Conservation (phyloP, 2,797 vertebrate genomes). For the Margarornis squamiger region DNA sequence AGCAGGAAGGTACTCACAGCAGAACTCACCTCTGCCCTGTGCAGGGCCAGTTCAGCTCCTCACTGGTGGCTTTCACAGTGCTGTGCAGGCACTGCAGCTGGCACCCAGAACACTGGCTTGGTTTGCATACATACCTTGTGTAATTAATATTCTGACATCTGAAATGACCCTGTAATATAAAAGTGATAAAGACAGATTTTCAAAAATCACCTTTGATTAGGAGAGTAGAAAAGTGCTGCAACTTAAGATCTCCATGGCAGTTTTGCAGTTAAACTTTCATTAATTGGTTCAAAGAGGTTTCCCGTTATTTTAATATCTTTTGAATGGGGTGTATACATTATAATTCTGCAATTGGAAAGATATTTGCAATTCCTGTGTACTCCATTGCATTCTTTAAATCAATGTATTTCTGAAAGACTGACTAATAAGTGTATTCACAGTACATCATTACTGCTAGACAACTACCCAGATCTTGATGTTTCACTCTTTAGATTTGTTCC, state of each 20-base stretch:
- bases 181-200: background rate
- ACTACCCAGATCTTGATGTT: background rate
- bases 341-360: background rate
- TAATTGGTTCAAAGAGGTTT: background rate
- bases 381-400: background rate
- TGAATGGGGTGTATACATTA: background rate
- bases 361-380: background rate
- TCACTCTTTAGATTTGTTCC: background rate
- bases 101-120: background rate
- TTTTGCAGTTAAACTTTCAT: background rate
- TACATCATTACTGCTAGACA: background rate
- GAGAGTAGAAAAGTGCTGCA: background rate
- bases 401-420: background rate
- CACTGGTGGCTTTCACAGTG: background rate
- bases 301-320: background rate
- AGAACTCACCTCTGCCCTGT: background rate
- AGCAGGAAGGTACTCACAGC: background rate
- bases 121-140: background rate
- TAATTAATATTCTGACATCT: background rate
- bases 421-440: background rate
- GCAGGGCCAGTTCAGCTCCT: background rate
- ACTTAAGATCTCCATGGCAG: background rate
- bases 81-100: background rate
- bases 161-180: background rate
- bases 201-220: background rate